phyloP scores from a whole-genome alignment of 1,140 invertebrate genomes.

The Brachionus rotundiformis region DNA sequence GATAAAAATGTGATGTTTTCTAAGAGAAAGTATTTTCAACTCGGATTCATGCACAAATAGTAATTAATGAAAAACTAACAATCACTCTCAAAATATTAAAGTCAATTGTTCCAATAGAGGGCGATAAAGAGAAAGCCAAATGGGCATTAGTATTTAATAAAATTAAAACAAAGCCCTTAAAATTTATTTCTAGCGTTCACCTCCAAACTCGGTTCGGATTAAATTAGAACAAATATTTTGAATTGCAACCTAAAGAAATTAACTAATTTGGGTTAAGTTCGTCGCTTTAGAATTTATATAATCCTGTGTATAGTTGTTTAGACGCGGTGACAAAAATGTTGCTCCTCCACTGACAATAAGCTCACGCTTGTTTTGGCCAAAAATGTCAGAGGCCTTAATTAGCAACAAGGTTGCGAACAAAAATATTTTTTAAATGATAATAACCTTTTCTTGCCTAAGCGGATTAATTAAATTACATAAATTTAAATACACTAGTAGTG shows the following conservation, averaged over 20 bases:
- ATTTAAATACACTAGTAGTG: not conserved
- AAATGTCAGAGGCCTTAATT: not conserved
- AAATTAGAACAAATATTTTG: constrained; percentile 46
- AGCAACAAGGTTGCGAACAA: not conserved
- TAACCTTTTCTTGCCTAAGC: not conserved
- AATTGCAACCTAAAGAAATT: constrained; percentile 39
- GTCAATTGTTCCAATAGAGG: not conserved
- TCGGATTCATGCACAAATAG: not conserved
- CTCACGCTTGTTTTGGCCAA: not conserved
- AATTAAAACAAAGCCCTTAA: constrained; percentile 44
- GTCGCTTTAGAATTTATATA: constrained; percentile 35
- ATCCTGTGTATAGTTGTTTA: constrained; percentile 1
- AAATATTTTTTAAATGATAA: not conserved
- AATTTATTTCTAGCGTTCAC: constrained; percentile 25
- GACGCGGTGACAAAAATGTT: not conserved
- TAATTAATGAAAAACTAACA: constrained; percentile 49
- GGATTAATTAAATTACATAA: constrained; percentile 5
- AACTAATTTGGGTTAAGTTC: constrained; percentile 44
- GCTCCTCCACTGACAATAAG: not conserved
- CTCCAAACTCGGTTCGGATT: constrained; percentile 1
- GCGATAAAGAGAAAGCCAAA: constrained; percentile 16
- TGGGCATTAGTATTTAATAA: constrained; percentile 26
- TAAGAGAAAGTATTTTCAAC: constrained; percentile 22
- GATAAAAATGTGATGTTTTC: constrained; percentile 32
- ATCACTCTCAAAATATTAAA: constrained; percentile 37